Evolutionary conservation across 2,888 invertebrate genomes (phyloP).

Genomic region (Andrena marginata): DNA sequence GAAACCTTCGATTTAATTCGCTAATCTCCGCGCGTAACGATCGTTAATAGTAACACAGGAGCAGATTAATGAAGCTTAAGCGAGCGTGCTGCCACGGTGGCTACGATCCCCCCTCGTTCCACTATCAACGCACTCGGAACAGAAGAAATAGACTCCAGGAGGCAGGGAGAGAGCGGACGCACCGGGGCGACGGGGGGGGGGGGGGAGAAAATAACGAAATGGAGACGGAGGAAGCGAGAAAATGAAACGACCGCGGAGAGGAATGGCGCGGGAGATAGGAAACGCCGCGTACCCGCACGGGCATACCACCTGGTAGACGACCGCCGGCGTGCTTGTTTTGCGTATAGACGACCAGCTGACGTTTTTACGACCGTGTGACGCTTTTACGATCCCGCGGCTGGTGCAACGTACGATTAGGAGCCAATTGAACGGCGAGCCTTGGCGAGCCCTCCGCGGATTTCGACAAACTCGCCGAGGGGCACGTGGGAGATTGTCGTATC

Average conservation of each 20-base stretch:
- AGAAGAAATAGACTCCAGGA: not conserved
- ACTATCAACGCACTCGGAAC: not conserved
- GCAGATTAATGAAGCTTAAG: too few relatives aligned
- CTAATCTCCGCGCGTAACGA: too few relatives aligned
- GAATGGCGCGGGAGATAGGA: not conserved
- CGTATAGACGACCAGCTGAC: conserved; percentile 54
- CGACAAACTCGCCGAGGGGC: conserved; percentile 37
- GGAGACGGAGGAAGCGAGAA: not conserved
- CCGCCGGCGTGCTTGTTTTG: conserved; percentile 50
- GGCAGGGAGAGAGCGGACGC: not conserved
- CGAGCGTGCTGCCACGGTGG: too few relatives aligned
- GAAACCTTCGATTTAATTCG: too few relatives aligned
- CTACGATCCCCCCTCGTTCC: not conserved
- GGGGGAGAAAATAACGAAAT: not conserved
- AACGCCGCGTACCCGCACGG: not conserved
- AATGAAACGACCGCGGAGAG: not conserved
- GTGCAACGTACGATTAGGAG: conserved; percentile 74
- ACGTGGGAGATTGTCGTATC: conserved; percentile 28
- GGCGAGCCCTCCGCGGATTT: conserved; percentile 38
- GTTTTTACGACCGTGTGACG: conserved; percentile 70
- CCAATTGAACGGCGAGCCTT: conserved; percentile 62
- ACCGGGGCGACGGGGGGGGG: too few relatives aligned
- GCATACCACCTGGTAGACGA: conserved; percentile 20
- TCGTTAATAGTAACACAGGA: too few relatives aligned
- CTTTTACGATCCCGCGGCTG: conserved; percentile 66